phyloP scores from a whole-genome alignment of 1,140 invertebrate genomes.

The Anthonomus grandis region DNA sequence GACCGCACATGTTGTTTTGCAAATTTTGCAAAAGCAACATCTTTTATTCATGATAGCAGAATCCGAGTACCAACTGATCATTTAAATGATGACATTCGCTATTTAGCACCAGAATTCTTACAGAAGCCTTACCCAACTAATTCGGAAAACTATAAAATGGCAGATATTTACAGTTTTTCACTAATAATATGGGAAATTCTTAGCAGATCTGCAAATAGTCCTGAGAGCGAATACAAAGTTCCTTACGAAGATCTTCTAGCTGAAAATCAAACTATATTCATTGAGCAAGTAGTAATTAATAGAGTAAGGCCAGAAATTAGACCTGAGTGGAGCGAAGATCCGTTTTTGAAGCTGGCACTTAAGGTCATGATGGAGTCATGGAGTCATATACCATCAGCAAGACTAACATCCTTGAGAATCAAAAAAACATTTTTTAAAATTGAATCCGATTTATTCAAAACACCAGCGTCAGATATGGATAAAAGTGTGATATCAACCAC shows the following conservation, averaged over 20 bases:
- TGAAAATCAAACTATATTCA: conserved; percentile 81
- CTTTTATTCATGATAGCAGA: conserved; percentile 73
- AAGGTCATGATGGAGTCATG: conserved; percentile 89
- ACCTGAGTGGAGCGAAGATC: conserved; percentile 68
- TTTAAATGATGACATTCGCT: conserved; percentile 70
- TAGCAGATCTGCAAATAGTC: conserved; percentile 56
- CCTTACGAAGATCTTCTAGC: conserved; percentile 60
- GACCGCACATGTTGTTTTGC: conserved; percentile 91
- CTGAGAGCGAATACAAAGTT: conserved; percentile 52
- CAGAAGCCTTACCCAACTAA: conserved; percentile 73
- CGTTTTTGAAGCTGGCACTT: conserved; percentile 69
- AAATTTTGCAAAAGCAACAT: conserved; percentile 89
- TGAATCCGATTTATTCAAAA: too few relatives aligned
- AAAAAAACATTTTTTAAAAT: conserved; percentile 86
- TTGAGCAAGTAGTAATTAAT: conserved; percentile 75
- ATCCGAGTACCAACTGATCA: too few relatives aligned
- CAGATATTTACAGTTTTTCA: conserved; percentile 92
- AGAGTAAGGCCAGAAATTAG: conserved; percentile 72
- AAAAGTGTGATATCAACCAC: too few relatives aligned
- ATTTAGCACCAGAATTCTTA: conserved; percentile 90
- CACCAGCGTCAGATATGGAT: too few relatives aligned
- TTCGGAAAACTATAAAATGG: conserved; percentile 91
- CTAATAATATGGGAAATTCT: conserved; percentile 91
- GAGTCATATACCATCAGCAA: conserved; percentile 82
- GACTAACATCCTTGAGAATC: conserved; percentile 83